phyloP scores from a whole-genome alignment of 2,797 vertebrate genomes.

The Sebastes dallii region DNA sequence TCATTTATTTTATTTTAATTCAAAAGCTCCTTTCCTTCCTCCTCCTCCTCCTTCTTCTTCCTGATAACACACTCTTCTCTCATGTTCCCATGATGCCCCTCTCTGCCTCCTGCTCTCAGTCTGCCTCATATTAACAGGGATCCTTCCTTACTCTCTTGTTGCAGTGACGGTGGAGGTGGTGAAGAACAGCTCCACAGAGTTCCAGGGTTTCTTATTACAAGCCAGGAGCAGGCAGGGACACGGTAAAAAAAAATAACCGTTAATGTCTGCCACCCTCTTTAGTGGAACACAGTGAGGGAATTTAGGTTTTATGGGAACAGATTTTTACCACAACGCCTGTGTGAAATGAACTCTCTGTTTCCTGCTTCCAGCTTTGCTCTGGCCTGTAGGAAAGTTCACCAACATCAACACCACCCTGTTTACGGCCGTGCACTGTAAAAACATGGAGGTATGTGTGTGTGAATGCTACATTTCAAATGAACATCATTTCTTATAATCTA shows the following conservation, averaged over 20 bases:
- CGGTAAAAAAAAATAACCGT: neutral
- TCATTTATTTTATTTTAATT: neutral
- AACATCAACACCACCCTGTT: constrained; percentile 41
- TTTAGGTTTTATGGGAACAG: neutral
- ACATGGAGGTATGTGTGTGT: constrained; percentile 24
- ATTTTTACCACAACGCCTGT: neutral
- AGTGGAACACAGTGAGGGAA: neutral
- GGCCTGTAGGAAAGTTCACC: constrained; percentile 63
- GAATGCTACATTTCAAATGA: neutral
- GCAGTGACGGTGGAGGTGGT: constrained; percentile 64
- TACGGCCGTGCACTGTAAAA: constrained; percentile 51
- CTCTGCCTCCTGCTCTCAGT: neutral
- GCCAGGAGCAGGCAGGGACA: constrained; percentile 36
- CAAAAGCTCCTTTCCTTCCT: neutral
- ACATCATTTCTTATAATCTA: neutral
- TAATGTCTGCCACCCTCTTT: neutral
- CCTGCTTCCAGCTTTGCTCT: constrained; percentile 11
- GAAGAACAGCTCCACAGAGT: constrained; percentile 24
- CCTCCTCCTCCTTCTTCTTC: neutral
- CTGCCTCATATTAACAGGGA: neutral
- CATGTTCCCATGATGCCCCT: neutral
- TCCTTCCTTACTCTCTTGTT: neutral
- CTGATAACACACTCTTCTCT: neutral
- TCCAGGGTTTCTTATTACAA: constrained; percentile 74
- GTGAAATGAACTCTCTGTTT: neutral